A percentile compares a stretch with the other conserved stretches of the same genome.
Conservation (phyloP, 2,888 invertebrate species). For the Nomada ruficornis region DNA sequence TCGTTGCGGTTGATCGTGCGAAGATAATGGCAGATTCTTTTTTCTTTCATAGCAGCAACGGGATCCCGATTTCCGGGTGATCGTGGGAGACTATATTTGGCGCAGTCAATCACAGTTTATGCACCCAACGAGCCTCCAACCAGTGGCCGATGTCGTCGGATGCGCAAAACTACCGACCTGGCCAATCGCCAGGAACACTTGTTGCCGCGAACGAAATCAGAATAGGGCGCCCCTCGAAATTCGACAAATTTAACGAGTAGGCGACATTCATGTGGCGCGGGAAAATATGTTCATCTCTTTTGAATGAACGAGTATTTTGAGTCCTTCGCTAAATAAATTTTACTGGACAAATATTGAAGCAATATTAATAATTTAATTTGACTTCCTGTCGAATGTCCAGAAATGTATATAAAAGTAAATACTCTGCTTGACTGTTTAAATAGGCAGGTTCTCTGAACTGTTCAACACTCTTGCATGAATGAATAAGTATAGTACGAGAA, state of each 20-base stretch:
- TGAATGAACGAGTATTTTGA: background rate
- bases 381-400: too few species aligned
- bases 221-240: slow-evolving; percentile 72
- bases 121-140: slow-evolving; percentile 47
- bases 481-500: too few species aligned
- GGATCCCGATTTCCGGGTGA: slow-evolving; percentile 29
- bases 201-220: slow-evolving; percentile 79
- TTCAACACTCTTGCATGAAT: too few species aligned
- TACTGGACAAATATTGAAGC: too few species aligned
- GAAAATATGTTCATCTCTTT: background rate
- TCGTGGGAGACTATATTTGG: slow-evolving; percentile 46
- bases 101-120: slow-evolving; percentile 56
- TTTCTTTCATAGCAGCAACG: background rate
- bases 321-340: too few species aligned
- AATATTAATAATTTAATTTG: too few species aligned
- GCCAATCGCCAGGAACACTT: slow-evolving; percentile 80
- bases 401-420: too few species aligned
- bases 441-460: too few species aligned
- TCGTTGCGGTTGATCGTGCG: background rate
- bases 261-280: background rate
- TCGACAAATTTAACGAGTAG: slow-evolving; percentile 36
- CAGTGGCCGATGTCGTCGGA: slow-evolving; percentile 43
- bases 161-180: slow-evolving; percentile 66
- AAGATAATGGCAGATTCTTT: background rate
- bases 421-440: too few species aligned